Percentiles rank a stretch among this genome's conserved stretches.
Evolutionary conservation across 2,113 vertebrate genomes (phyloP).

Genomic region (Stigmatopora argus): DNA sequence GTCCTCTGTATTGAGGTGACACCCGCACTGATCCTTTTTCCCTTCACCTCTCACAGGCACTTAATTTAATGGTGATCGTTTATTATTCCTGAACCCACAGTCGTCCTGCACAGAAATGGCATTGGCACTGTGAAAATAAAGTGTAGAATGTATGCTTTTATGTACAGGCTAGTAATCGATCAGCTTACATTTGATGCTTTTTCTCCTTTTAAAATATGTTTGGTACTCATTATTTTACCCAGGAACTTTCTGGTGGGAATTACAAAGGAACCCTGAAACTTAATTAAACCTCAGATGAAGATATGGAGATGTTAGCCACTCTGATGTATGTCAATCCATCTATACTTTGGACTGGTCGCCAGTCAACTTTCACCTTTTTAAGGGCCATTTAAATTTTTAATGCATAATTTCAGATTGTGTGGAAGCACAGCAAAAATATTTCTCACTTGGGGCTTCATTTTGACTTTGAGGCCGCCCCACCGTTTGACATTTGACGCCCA

Average conservation of each 20-base stretch:
- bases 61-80: slow-evolving; percentile 36
- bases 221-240: not conserved
- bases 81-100: slow-evolving; percentile 13
- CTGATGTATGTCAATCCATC: no score
- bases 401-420: no score
- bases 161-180: slow-evolving; percentile 43
- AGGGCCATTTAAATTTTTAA: no score
- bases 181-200: not conserved
- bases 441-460: not conserved
- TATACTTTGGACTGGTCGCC: no score
- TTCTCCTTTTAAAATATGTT: not conserved
- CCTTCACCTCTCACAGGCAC: slow-evolving; percentile 39
- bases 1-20: slow-evolving; percentile 27
- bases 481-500: not conserved
- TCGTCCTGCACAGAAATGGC: slow-evolving; percentile 28
- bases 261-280: not conserved
- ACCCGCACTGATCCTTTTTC: slow-evolving; percentile 52
- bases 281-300: no score
- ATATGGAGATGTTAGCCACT: no score
- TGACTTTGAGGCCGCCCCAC: not conserved
- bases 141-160: slow-evolving; percentile 59
- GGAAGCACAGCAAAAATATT: no score
- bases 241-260: not conserved
- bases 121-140: slow-evolving; percentile 60
- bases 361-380: no score